Conservation (phyloP, 1,140 invertebrate species). For the Caenorhabditis briggsae region DNA sequence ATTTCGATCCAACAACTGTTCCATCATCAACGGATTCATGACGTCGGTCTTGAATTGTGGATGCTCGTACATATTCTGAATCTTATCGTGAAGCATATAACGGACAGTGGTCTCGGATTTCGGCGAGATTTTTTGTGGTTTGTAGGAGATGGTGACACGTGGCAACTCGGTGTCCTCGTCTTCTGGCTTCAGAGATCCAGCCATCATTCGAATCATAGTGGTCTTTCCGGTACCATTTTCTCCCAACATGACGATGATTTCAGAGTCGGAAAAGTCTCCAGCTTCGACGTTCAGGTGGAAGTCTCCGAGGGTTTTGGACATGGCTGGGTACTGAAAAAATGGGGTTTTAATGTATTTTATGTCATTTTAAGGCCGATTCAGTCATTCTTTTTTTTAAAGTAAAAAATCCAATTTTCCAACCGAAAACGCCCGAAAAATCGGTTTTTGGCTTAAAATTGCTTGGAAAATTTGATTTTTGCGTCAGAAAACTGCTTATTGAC, state of each 20-base stretch:
- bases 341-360: neutral
- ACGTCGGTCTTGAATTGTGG: slow-evolving; percentile 99
- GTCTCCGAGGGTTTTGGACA: slow-evolving; percentile 81
- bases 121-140: slow-evolving; percentile 99
- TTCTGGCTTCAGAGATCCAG: slow-evolving; percentile 93
- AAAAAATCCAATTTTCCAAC: too few relatives aligned
- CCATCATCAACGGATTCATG: slow-evolving; percentile 97
- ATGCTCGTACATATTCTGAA: slow-evolving; percentile 95
- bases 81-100: slow-evolving; percentile 92
- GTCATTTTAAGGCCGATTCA: neutral
- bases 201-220: slow-evolving; percentile 97
- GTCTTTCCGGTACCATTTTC: slow-evolving; percentile 99
- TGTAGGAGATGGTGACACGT: slow-evolving; percentile 96
- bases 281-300: slow-evolving; percentile 87
- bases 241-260: slow-evolving; percentile 96
- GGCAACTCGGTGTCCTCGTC: slow-evolving; percentile 88
- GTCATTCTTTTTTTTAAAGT: too few relatives aligned
- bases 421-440: too few relatives aligned
- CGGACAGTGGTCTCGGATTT: slow-evolving; percentile 88
- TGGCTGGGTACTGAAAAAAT: slow-evolving; percentile 84
- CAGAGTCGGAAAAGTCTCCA: slow-evolving; percentile 98
- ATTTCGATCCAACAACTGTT: slow-evolving; percentile 98
- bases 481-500: too few relatives aligned
- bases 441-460: too few relatives aligned
- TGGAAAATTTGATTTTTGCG: too few relatives aligned